phyloP scores from a whole-genome alignment of 2,113 vertebrate species.

The Cyrtonyx montezumae region DNA sequence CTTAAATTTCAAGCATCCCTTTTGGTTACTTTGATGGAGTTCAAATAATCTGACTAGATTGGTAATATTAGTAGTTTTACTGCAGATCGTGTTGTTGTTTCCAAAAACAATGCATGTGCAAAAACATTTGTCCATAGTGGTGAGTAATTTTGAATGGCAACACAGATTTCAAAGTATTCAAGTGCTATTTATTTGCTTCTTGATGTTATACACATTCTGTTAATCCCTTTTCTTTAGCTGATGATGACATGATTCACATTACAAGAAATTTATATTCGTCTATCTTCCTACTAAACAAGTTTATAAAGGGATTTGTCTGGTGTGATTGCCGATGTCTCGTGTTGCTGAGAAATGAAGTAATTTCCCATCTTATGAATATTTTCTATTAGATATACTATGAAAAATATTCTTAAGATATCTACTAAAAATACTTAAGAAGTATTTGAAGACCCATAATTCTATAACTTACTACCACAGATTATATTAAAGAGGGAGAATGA shows the following conservation, averaged over 20 bases:
- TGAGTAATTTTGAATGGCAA: background rate
- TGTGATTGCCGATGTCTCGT: background rate
- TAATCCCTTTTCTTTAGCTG: background rate
- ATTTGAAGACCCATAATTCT: slow-evolving; percentile 57
- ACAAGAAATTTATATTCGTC: background rate
- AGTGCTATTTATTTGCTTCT: background rate
- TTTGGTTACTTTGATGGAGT: background rate
- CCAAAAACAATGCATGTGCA: background rate
- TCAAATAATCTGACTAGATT: background rate
- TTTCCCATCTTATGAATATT: background rate
- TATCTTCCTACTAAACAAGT: background rate
- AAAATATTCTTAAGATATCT: slow-evolving; percentile 13
- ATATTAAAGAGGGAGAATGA: slow-evolving; percentile 55
- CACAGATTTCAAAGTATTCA: background rate
- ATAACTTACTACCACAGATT: slow-evolving; percentile 61
- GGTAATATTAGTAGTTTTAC: background rate
- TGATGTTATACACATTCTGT: accelerated
- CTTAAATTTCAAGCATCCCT: accelerated
- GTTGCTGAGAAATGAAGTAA: slow-evolving; percentile 14
- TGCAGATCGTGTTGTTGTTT: background rate
- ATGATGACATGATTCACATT: background rate
- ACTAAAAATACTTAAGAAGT: slow-evolving; percentile 26
- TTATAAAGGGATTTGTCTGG: background rate
- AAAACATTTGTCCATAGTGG: background rate
- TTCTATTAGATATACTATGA: background rate